phyloP scores from a whole-genome alignment of 1,140 invertebrate genomes.

The Camponotus vicinus region DNA sequence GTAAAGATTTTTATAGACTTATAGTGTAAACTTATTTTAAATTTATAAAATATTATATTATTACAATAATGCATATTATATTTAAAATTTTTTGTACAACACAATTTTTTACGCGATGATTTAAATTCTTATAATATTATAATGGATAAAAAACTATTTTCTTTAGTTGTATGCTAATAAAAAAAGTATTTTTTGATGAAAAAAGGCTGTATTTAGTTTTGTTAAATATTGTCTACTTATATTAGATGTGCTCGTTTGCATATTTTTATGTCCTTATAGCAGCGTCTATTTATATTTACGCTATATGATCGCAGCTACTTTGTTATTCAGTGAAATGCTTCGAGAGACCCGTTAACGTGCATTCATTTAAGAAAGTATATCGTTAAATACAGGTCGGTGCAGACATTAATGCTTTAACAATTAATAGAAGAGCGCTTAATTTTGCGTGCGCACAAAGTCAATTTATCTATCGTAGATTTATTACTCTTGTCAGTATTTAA shows the following conservation, averaged over 20 bases:
- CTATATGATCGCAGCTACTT: conserved; percentile 29
- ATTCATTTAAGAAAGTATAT: conserved; percentile 37
- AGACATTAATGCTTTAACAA: not conserved
- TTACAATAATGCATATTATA: not conserved
- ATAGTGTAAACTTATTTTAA: not conserved
- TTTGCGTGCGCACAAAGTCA: not conserved
- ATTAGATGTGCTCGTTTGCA: conserved; percentile 4
- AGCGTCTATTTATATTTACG: conserved; percentile 12
- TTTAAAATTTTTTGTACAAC: not conserved
- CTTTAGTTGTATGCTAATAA: not conserved
- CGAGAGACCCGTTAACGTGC: conserved; percentile 26
- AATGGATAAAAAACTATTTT: not conserved
- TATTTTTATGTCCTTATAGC: conserved; percentile 33
- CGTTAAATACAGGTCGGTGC: not conserved
- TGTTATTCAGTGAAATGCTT: conserved; percentile 36
- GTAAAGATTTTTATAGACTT: too few relatives aligned
- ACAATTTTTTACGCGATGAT: not conserved
- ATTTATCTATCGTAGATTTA: not conserved
- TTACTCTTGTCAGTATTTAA: not conserved
- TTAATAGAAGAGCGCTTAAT: not conserved
- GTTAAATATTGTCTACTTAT: conserved; percentile 30
- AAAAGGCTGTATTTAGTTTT: not conserved
- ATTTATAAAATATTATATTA: not conserved
- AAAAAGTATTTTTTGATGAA: not conserved
- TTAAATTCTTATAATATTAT: not conserved